phyloP scores from a whole-genome alignment of 2,888 invertebrate genomes.

The Pyrrhosoma nymphula region DNA sequence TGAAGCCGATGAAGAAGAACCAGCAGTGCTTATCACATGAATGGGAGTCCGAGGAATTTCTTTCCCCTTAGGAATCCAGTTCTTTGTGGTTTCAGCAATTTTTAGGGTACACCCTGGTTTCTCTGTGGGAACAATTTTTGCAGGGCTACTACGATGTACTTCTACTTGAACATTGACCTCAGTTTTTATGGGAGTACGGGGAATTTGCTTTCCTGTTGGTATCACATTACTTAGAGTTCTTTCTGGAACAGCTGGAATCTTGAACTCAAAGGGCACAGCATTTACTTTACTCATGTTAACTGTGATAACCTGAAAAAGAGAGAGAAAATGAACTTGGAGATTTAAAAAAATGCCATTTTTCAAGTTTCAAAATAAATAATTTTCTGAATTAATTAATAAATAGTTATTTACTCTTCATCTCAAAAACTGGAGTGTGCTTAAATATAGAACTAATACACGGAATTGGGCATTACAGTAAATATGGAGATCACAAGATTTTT shows the following conservation, averaged over 20 bases:
- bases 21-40: background rate
- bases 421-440: too few species aligned
- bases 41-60: constrained; percentile 55
- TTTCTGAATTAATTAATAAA: too few species aligned
- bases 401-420: too few species aligned
- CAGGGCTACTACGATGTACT: background rate
- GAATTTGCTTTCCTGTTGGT: constrained; percentile 53
- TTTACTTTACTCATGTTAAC: background rate
- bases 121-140: background rate
- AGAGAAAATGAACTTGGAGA: too few species aligned
- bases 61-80: constrained; percentile 43
- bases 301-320: background rate
- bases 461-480: too few species aligned
- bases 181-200: constrained; percentile 39
- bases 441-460: too few species aligned
- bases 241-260: constrained; percentile 5
- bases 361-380: too few species aligned
- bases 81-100: background rate
- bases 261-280: background rate
- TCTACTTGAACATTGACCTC: background rate
- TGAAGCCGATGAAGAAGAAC: background rate
- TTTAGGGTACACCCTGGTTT: background rate
- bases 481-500: too few species aligned
- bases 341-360: too few species aligned
- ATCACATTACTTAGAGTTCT: background rate